phyloP scores from a whole-genome alignment of 2,888 invertebrate genomes.

The Erannis defoliaria region DNA sequence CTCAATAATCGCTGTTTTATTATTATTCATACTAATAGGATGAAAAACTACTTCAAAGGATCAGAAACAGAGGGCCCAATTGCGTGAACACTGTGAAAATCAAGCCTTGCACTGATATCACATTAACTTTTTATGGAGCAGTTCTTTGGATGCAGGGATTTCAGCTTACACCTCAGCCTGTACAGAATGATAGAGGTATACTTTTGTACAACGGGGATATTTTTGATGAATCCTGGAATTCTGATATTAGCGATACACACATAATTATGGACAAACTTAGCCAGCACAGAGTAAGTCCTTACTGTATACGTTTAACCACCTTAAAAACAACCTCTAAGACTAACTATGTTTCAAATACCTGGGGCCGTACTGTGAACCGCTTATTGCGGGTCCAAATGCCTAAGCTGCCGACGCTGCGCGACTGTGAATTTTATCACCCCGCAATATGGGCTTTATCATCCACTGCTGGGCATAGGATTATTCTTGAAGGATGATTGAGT shows the following conservation, averaged over 20 bases:
- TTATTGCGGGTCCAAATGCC: no score
- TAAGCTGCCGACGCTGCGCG: no score
- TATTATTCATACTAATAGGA: constrained; percentile 60
- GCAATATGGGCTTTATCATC: no score
- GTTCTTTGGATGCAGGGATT: constrained; percentile 96
- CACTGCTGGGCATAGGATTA: no score
- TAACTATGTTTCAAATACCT: no score
- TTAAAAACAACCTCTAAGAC: no score
- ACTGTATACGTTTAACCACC: no score
- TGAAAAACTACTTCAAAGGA: constrained; percentile 64
- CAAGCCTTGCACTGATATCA: constrained; percentile 46
- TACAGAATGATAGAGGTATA: constrained; percentile 86
- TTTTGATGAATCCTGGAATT: constrained; percentile 84
- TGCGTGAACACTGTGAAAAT: constrained; percentile 55
- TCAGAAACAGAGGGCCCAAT: constrained; percentile 88
- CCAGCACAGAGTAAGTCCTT: constrained; percentile 46
- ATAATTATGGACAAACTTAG: constrained; percentile 75
- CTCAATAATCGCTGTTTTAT: neutral
- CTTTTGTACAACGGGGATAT: constrained; percentile 97
- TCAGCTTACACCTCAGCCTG: constrained; percentile 89
- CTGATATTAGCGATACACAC: constrained; percentile 82
- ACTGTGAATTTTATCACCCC: no score
- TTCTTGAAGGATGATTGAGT: no score
- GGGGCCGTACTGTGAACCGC: no score
- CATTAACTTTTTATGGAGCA: constrained; percentile 78